Base-by-base conservation (phyloP, 2,888 invertebrate genomes). In the Tinea trinotella region DNA sequence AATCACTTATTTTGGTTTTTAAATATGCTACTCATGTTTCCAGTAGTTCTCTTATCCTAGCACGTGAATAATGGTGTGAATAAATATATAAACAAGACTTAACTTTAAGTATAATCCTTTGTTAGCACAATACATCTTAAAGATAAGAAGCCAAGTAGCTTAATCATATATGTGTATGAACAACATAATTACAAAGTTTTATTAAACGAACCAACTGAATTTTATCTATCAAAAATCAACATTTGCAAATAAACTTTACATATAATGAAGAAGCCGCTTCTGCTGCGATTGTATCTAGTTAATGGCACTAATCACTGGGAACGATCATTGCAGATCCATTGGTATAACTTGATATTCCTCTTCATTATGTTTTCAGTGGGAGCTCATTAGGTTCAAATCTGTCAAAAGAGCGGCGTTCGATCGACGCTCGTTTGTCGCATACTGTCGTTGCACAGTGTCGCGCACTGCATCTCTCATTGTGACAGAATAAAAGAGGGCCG, bases 311-410 rank as follows among this genome's bases (percentile, higher is more conserved):
- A 50, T 50, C 50, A 24, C 24, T 18, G 24, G 15, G 18, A 13
- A 12, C 22, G 50, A 50, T 50, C 24, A 50, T 24, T 13, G 50
- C 50, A 24, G 22, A 24, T 50, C 24, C 50, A 24, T 6, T 50
- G 24, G 50, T 24, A 50, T 50, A 50, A 50, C 50, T 24, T 13
- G 66, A 67, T 73, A 75, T 71, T 74, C 69, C 72, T 75, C 73
- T 71, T 75, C 74, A 72, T 74, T 75, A 72, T 24, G n/a, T 66
- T 60, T 64, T 63, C 67, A 66, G 66, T 64, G 63, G 64, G 56
- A 61, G 65, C 74, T 76, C 76, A 77, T 78, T 76, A 77, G 66
- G 70, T 66, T 64, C 61, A 71, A 62, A 71, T 74, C 71, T 74
- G 74, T 76, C 77, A 70, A 65, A 57, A 63, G 64, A 59, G 63